A percentile compares a stretch with the other conserved stretches of the same genome.
Conservation (phyloP, 1,140 invertebrate species). For the Dryas iulia region DNA sequence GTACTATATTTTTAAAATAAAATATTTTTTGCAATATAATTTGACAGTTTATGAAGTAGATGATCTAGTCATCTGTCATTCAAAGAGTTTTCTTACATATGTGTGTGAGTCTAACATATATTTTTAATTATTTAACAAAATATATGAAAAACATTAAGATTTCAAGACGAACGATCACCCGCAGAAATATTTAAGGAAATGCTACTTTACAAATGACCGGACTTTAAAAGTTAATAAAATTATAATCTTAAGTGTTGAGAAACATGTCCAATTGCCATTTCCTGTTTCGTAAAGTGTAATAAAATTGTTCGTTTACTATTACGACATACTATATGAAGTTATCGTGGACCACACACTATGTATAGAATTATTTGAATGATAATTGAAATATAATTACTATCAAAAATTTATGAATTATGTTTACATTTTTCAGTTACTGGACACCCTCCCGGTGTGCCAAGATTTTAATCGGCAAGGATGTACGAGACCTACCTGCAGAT, state of each 20-base stretch:
- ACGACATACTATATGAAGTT: neutral
- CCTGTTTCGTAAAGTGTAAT: constrained; percentile 18
- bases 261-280: neutral
- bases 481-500: constrained; percentile 96
- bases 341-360: neutral
- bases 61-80: constrained; percentile 45
- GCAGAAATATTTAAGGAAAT: neutral
- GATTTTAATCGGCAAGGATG: constrained; percentile 99
- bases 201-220: neutral
- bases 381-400: constrained; percentile 17
- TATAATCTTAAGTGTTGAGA: neutral
- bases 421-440: constrained; percentile 95
- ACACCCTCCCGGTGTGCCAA: constrained; percentile 99
- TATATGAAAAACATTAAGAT: neutral
- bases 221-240: neutral
- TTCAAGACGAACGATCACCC: no score
- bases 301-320: constrained; percentile 15
- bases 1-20: constrained; percentile 7
- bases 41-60: constrained; percentile 72
- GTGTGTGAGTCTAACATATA: neutral
- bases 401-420: constrained; percentile 52
- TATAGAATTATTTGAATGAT: constrained; percentile 26
- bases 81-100: constrained; percentile 38
- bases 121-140: neutral
- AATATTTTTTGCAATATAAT: constrained; percentile 17